Base-by-base conservation (phyloP, 1,140 invertebrate species). In the Metopolophium dirhodum region DNA sequence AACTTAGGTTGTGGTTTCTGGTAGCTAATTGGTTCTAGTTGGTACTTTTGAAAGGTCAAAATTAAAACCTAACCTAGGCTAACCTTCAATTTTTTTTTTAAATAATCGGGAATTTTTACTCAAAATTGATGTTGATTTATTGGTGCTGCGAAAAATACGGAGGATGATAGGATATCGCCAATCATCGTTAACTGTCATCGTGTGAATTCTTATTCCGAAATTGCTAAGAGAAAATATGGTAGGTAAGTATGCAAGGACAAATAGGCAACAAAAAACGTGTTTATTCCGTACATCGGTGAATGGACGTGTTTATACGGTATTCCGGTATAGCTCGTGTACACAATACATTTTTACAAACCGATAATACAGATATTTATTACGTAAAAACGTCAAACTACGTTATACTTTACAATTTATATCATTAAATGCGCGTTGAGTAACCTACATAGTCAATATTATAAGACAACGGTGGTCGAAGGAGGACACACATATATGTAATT, bases 321-420 rank as follows among this genome's bases (percentile, higher is more conserved):
- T 77, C 30, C 30, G 22, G 30, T 77, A 85, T 30, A 85, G 26
- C 20, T 85, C 37, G 37, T 8, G 11, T 45, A 85, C 37, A 85
- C 37, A 85, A 85, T 85, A 37, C 37, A 85, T 85, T 85, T 41
- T 85, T 11, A 83, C 23, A 85, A 85, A 85, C 41, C 22, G 83
- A 85, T 85, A 85, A 77, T n/a, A n/a, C 30, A n/a, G 61, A 61
- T 7, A 68, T 77, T 77, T 77, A n/a, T 77, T 77, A 77, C 61
- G n/a, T 77, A 77, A n/a, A n/a, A 77, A 77, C n/a, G 61, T 18
- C 18, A 77, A 6, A 77, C n/a, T 77, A 77, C 30, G 30, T n/a
- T 77, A 77, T 7, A 77, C 61, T n/a, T 77, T n/a, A 68, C 14
- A 68, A 57, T 57, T 8, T n/a, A 68, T n/a, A 61, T 61, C 30